phyloP scores from a whole-genome alignment of 53 echinoderm and acorn worm species.

The Patiria pectinifera region DNA sequence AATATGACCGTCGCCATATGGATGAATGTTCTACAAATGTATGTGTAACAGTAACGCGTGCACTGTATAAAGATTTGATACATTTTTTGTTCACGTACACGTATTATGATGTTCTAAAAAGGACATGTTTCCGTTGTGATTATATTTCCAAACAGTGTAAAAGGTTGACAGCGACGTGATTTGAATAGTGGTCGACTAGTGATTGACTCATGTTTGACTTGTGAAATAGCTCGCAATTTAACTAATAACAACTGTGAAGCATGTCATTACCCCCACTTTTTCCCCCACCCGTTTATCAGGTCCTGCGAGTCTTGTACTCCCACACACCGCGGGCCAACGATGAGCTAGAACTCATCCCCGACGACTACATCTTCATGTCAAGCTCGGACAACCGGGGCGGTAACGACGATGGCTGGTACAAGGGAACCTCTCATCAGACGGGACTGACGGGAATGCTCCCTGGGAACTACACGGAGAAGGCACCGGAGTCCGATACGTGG shows the following conservation, averaged over 20 bases:
- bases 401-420: conserved; percentile 92
- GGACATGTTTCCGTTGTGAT: too few relatives aligned
- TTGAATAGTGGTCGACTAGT: too few relatives aligned
- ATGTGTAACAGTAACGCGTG: too few relatives aligned
- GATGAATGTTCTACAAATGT: too few relatives aligned
- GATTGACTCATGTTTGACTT: too few relatives aligned
- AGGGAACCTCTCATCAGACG: conserved; percentile 70
- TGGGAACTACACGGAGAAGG: conserved; percentile 96
- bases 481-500: conserved; percentile 97
- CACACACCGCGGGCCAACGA: conserved; percentile 88
- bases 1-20: too few relatives aligned
- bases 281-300: conserved; percentile 43
- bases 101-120: too few relatives aligned
- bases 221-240: too few relatives aligned
- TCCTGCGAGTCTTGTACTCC: conserved; percentile 88
- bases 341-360: conserved; percentile 93
- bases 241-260: neutral
- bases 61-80: too few relatives aligned
- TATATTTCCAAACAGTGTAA: too few relatives aligned
- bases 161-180: too few relatives aligned
- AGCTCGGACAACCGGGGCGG: conserved; percentile 61
- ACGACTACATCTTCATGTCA: conserved; percentile 87
- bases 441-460: conserved; percentile 94
- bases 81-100: too few relatives aligned
- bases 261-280: neutral